Percentiles rank a stretch among this genome's conserved stretches.
These are phyloP conservation scores for Aurelia aurita complex sp. Pacific DNA, from an alignment of 30 jellyfish, hydroid and myxozoan species.

Conservation along the genomic window DNA sequence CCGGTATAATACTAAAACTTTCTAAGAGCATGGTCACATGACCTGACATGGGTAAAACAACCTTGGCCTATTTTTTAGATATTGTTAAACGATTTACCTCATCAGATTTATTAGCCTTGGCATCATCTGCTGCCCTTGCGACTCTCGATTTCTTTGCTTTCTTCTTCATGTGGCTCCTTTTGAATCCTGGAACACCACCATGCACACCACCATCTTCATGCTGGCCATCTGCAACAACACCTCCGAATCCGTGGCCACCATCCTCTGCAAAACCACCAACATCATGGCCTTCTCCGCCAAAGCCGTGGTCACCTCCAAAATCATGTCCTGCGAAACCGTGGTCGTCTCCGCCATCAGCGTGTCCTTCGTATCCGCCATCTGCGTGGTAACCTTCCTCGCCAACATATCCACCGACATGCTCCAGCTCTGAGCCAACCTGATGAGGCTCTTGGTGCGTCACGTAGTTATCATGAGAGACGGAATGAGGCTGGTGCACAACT, in stretches of 20 bases:
- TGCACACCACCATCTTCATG: slow-evolving; percentile 21
- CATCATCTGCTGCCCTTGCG: slow-evolving; percentile 36
- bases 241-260: slow-evolving; percentile 46
- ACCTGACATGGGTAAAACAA: too few species aligned
- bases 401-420: slow-evolving; percentile 75
- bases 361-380: slow-evolving; percentile 25
- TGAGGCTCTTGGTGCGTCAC: slow-evolving; percentile 81
- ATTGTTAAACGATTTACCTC: too few species aligned
- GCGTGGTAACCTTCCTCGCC: slow-evolving; percentile 65
- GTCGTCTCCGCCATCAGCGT: slow-evolving; percentile 14
- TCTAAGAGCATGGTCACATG: too few species aligned
- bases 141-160: slow-evolving; percentile 40
- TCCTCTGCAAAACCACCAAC: slow-evolving; percentile 22
- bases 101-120: slow-evolving; percentile 5
- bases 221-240: slow-evolving; percentile 1
- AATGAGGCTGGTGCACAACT: slow-evolving; percentile 82
- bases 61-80: too few species aligned
- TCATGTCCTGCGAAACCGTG: slow-evolving; percentile 27
- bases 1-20: too few species aligned
- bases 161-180: slow-evolving; percentile 21
- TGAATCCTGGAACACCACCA: slow-evolving; percentile 24
- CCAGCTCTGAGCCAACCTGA: slow-evolving; percentile 70
- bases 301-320: slow-evolving; percentile 40
- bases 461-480: slow-evolving; percentile 82
- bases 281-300: slow-evolving; percentile 28